Percentiles rank a stretch among this genome's conserved stretches.
These are phyloP conservation scores for Bryconaethiops microstoma DNA, from an alignment of 2,797 vertebrate genomes.

Conservation along the genomic window DNA sequence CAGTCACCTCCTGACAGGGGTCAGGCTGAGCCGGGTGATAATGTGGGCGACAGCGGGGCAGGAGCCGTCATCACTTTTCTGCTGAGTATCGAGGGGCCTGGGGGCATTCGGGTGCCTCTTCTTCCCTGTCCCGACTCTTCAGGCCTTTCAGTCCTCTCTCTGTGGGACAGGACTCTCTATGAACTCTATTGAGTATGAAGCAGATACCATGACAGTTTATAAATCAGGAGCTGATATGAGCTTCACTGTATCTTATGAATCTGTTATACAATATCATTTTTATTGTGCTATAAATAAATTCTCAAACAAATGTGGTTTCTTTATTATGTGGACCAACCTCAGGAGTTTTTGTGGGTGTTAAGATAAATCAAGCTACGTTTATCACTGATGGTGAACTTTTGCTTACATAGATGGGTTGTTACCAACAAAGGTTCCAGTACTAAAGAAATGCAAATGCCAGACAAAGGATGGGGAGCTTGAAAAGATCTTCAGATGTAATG, in stretches of 20 bases:
- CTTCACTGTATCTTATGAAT: background rate
- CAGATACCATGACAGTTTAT: background rate
- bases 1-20: slow-evolving; percentile 43
- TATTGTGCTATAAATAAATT: no score
- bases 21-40: slow-evolving; percentile 33
- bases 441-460: no score
- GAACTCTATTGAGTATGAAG: slow-evolving; percentile 9
- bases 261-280: no score
- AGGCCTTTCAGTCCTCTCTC: background rate
- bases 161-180: slow-evolving; percentile 12
- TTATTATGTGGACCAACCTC: no score
- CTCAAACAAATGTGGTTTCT: no score
- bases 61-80: slow-evolving; percentile 53
- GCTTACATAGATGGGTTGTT: no score
- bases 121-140: slow-evolving; percentile 9
- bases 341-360: no score
- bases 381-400: no score
- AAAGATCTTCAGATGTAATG: no score
- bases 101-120: slow-evolving; percentile 34
- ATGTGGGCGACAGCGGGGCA: slow-evolving; percentile 40
- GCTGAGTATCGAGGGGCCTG: slow-evolving; percentile 29
- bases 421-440: no score
- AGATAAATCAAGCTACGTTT: no score
- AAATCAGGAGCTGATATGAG: background rate
- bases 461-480: no score